phyloP scores from a whole-genome alignment of 92 coral and sea anemone genomes.

The Galaxea fascicularis region DNA sequence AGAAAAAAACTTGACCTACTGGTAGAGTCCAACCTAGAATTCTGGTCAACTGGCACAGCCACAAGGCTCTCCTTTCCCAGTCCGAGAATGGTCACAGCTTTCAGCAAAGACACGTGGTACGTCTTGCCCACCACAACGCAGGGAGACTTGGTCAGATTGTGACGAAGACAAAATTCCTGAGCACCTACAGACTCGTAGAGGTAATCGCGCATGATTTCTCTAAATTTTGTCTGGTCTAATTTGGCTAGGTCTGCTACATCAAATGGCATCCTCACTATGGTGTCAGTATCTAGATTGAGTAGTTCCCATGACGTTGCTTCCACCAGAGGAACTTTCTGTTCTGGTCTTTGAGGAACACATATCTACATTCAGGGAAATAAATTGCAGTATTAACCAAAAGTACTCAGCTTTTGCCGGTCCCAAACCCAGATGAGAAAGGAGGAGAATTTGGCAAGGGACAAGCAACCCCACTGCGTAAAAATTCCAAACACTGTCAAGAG shows the following conservation, averaged over 20 bases:
- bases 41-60: constrained; percentile 63
- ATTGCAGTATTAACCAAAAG: too few species aligned
- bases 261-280: constrained; percentile 63
- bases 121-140: constrained; percentile 74
- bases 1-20: constrained; percentile 29
- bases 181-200: constrained; percentile 74
- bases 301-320: constrained; percentile 83
- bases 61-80: constrained; percentile 76
- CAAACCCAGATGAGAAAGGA: too few species aligned
- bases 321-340: constrained; percentile 38
- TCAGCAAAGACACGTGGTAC: constrained; percentile 81
- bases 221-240: constrained; percentile 19
- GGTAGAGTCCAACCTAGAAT: constrained; percentile 69
- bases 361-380: too few species aligned
- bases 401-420: too few species aligned
- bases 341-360: constrained; percentile 28
- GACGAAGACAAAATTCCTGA: constrained; percentile 61
- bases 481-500: too few species aligned
- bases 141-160: constrained; percentile 70
- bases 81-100: constrained; percentile 84
- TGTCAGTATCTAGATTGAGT: constrained; percentile 80
- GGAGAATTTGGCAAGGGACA: too few species aligned
- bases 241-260: constrained; percentile 15
- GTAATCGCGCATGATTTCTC: constrained; percentile 52
- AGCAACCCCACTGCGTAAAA: too few species aligned